A percentile compares a stretch with the other conserved stretches of the same genome.
phyloP scores from a whole-genome alignment of 2,797 vertebrate genomes.

The Sebastes umbrosus region DNA sequence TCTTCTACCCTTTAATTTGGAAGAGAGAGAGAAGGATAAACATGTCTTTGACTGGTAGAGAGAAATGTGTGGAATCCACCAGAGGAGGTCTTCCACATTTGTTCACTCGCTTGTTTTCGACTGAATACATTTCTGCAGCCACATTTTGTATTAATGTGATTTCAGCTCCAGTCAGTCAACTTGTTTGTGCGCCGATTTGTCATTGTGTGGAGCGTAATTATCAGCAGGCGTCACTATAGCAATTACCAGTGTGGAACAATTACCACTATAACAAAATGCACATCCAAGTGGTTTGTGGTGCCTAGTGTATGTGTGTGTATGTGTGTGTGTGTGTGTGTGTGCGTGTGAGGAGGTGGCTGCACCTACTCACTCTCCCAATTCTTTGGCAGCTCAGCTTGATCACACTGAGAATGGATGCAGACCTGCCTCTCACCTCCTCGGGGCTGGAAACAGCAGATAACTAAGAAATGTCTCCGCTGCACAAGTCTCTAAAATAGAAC shows the following conservation, averaged over 20 bases:
- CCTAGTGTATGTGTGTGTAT: neutral
- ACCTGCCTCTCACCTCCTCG: constrained; percentile 66
- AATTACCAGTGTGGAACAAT: constrained; percentile 60
- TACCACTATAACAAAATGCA: constrained; percentile 52
- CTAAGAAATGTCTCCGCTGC: constrained; percentile 63
- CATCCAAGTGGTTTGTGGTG: constrained; percentile 25
- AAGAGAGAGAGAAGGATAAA: constrained; percentile 63
- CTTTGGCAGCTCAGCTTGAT: constrained; percentile 56
- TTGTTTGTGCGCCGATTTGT: constrained; percentile 34
- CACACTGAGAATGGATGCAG: constrained; percentile 61
- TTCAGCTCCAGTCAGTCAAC: constrained; percentile 26
- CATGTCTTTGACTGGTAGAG: constrained; percentile 70
- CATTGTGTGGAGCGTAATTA: constrained; percentile 48
- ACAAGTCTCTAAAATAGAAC: constrained; percentile 73
- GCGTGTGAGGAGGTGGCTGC: constrained; percentile 23
- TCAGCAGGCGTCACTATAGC: constrained; percentile 40
- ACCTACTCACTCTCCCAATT: constrained; percentile 43
- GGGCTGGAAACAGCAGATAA: constrained; percentile 73
- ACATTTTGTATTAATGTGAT: neutral
- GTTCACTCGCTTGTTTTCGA: constrained; percentile 42
- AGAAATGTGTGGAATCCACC: constrained; percentile 78
- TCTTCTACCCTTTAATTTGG: constrained; percentile 77
- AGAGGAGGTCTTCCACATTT: constrained; percentile 37
- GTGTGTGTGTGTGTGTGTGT: neutral
- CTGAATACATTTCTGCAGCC: neutral